Base-by-base conservation (phyloP, 2,888 invertebrate species). In the Limnephilus auricula region DNA sequence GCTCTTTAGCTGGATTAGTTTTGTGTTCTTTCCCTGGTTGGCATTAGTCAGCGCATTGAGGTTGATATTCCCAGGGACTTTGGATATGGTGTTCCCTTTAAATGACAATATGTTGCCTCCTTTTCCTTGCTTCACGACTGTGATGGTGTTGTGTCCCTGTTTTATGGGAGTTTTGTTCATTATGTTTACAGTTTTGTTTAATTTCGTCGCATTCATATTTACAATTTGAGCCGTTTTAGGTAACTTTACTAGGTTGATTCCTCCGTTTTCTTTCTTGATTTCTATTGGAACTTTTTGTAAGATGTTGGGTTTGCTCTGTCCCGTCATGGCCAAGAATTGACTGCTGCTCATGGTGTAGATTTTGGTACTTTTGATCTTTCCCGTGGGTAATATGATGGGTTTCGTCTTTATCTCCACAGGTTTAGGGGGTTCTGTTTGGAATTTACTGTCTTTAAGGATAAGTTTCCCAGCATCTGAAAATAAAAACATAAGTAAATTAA, bases 381-480 rank as follows among this genome's bases (percentile, higher is more conserved):
- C 94, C 18, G 94, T 93, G 3, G 93, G 93, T 79, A 93, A 65
- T 79, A 93, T 90, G 12, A 92, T 91, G 15, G 93, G 92, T 89
- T 91, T 91, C 32, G 92, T 93, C 89, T 94, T 93, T 18, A 95
- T 94, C 92, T 95, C 95, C 65, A 95, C 92, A 84, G 94, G 94
- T 94, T 95, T 95, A 90, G 94, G 93, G 86, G 94, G 94, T 89
- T 94, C 93, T 31, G 94, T 94, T 92, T 94, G 94, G 93, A 94
- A 93, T 80, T 93, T 92, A 92, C 89, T 86, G 83, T 95, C 96
- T 94, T 98, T 97, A 93, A 98, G 94, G 93, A 98, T 97, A 94
- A 98, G 95, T 94, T 98, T 98, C 18, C 98, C 98, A 6, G 98
- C 97, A 94, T 98, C 98, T 96, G 94, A 94, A 85, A 86, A 30